These are phyloP conservation scores for Fistularia commersonii DNA, from an alignment of 2,797 vertebrate genomes.

Conservation along the genomic window DNA sequence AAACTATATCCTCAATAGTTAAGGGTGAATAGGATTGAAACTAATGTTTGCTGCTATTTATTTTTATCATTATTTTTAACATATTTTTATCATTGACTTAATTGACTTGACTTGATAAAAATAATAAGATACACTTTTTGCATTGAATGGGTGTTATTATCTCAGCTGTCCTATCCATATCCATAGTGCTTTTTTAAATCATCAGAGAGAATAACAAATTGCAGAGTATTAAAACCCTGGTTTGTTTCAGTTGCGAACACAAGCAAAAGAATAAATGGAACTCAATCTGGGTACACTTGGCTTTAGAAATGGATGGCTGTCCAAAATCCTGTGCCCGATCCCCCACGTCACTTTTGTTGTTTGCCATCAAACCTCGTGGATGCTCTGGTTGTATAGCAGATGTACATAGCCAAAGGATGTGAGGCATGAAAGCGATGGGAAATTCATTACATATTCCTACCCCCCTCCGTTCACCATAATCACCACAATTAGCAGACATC, in stretches of 20 bases:
- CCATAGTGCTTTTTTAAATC: no score
- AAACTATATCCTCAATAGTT: no score
- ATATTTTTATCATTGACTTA: no score
- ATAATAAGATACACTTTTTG: no score
- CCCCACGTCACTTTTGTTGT: constrained; percentile 64
- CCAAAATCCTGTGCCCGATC: constrained; percentile 55
- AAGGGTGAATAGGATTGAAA: no score
- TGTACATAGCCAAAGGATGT: constrained; percentile 70
- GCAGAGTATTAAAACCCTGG: constrained; percentile 34
- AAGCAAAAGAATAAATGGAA: constrained; percentile 54
- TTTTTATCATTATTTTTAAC: no score
- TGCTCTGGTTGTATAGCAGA: constrained; percentile 68
- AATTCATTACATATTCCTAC: constrained; percentile 78
- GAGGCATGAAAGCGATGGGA: constrained; percentile 74
- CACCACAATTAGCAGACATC: constrained; percentile 82
- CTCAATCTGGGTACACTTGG: constrained; percentile 56
- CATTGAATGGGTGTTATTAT: no score
- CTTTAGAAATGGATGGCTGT: constrained; percentile 46
- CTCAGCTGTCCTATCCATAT: no score
- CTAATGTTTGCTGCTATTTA: no score
- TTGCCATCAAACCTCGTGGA: constrained; percentile 63
- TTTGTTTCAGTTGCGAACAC: constrained; percentile 27
- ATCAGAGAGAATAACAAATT: constrained; percentile 11
- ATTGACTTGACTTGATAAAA: no score
- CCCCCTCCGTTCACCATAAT: constrained; percentile 76